Conservation (phyloP, 2,797 vertebrate genomes). For the Acomys russatus region DNA sequence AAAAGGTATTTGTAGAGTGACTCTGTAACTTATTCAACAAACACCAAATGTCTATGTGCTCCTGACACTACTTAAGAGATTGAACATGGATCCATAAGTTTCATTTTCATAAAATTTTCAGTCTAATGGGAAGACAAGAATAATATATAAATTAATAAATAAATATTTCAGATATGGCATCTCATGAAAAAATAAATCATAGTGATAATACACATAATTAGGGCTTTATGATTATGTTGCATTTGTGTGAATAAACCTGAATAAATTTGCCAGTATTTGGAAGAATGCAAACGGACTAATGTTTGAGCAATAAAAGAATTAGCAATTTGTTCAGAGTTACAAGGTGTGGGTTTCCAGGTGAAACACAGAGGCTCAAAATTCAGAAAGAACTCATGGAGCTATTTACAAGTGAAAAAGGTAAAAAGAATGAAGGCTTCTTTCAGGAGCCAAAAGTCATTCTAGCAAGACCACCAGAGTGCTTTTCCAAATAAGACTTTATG, state of each 20-base stretch:
- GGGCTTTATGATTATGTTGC: background rate
- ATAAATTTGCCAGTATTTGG: background rate
- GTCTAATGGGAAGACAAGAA: background rate
- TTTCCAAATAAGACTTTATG: conserved; percentile 65
- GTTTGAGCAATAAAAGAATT: conserved; percentile 47
- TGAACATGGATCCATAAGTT: background rate
- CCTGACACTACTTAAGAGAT: background rate
- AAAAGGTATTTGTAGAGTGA: background rate
- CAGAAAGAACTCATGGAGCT: conserved; percentile 36
- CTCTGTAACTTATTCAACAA: background rate
- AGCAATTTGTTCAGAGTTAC: background rate
- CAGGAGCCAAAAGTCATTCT: conserved; percentile 51
- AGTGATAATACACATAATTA: background rate
- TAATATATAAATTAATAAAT: background rate
- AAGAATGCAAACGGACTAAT: background rate
- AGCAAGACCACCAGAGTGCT: conserved; percentile 48
- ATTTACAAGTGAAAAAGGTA: conserved; percentile 49
- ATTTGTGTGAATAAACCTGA: background rate
- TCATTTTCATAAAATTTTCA: background rate
- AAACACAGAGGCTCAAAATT: conserved; percentile 66
- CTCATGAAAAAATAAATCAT: background rate
- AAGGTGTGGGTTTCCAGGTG: conserved; percentile 45
- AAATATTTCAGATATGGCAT: background rate
- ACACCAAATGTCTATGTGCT: background rate
- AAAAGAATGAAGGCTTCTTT: conserved; percentile 14